Percentiles rank a stretch among this genome's conserved stretches.
Evolutionary conservation across 1,140 invertebrate genomes (phyloP).

Genomic region (Bombus breviceps): DNA sequence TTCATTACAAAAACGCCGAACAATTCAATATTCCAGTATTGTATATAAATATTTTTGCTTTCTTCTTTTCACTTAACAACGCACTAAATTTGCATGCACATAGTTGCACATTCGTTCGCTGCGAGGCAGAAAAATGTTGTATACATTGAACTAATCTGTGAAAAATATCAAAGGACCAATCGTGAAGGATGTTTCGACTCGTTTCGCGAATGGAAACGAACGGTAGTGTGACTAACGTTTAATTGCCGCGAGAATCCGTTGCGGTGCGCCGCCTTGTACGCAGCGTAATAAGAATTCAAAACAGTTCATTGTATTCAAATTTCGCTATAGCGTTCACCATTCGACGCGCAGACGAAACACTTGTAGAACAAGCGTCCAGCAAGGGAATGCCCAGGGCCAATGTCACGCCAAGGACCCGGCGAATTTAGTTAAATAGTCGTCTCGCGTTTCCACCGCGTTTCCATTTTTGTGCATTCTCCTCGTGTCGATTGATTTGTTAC

Average conservation of each 20-base stretch:
- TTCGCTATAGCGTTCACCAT: constrained; percentile 49
- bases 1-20: no score
- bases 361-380: constrained; percentile 74
- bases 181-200: background rate
- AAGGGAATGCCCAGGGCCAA: background rate
- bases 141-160: background rate
- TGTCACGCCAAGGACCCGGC: constrained; percentile 1
- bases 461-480: background rate
- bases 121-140: background rate
- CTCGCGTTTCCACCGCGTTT: background rate
- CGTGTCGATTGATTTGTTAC: no score
- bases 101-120: background rate
- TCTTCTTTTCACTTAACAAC: background rate
- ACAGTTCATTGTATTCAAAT: constrained; percentile 82
- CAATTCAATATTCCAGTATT: no score
- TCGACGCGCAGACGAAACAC: constrained; percentile 66
- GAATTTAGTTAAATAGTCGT: constrained; percentile 25
- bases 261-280: constrained; percentile 54
- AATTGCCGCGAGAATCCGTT: constrained; percentile 79
- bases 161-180: background rate
- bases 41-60: background rate
- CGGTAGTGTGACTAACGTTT: constrained; percentile 73
- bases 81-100: background rate
- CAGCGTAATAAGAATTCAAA: constrained; percentile 80
- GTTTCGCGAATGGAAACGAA: constrained; percentile 39